Percentiles rank a stretch among this genome's conserved stretches.
Conservation (phyloP, 2,113 vertebrate genomes). For the Dasypus novemcinctus region DNA sequence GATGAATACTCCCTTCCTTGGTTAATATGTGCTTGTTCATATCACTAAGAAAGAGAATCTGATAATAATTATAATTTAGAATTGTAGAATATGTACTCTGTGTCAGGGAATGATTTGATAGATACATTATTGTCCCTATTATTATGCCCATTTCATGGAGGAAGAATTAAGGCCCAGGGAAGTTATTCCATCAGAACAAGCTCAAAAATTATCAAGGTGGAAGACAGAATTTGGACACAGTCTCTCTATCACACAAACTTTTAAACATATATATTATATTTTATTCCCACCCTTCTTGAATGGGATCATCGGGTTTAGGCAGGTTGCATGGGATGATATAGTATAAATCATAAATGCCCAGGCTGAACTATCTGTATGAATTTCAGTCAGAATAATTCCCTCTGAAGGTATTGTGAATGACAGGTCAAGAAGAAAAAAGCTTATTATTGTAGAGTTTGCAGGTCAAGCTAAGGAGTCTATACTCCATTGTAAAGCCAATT, state of each 20-base stretch:
- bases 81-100: not conserved
- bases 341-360: not conserved
- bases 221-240: not conserved
- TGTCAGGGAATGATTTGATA: not conserved
- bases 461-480: not conserved
- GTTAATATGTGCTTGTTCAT: not conserved
- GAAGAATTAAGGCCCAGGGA: not conserved
- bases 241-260: accelerated
- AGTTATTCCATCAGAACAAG: not conserved
- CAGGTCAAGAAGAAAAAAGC: not conserved
- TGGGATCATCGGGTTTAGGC: not conserved
- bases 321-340: no score
- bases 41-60: not conserved
- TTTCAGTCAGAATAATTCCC: not conserved
- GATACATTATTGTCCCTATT: not conserved
- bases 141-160: not conserved
- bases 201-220: not conserved
- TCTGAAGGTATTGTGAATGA: not conserved
- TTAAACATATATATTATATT: not conserved
- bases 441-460: not conserved
- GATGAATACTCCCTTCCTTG: not conserved
- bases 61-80: not conserved
- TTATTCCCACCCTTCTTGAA: accelerated
- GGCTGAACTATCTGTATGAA: not conserved
- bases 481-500: not conserved